Conservation (phyloP, 2,888 invertebrate genomes). For the Acrobasis consociella region DNA sequence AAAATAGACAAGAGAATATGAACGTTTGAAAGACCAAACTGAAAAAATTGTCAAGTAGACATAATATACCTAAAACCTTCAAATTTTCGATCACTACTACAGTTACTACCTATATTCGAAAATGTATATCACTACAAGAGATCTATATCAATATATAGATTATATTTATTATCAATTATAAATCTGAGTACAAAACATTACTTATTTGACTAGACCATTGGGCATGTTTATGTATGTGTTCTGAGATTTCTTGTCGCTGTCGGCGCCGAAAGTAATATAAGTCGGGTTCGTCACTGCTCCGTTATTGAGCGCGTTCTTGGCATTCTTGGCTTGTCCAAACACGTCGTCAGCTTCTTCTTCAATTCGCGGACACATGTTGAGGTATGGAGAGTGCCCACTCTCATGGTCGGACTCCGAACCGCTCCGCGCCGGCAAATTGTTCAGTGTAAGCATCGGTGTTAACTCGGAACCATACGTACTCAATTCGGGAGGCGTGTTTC, state of each 20-base stretch:
- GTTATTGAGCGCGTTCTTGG: constrained; percentile 58
- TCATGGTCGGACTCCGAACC: constrained; percentile 74
- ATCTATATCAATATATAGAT: constrained; percentile 14
- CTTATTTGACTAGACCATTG: constrained; percentile 77
- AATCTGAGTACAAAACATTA: constrained; percentile 43
- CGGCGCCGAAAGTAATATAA: constrained; percentile 64
- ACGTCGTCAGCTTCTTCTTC: constrained; percentile 73
- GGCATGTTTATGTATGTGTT: constrained; percentile 66
- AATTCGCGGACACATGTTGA: constrained; percentile 62
- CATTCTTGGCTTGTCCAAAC: constrained; percentile 62
- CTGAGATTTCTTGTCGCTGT: constrained; percentile 66
- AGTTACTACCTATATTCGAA: constrained; percentile 24
- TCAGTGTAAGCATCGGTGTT: constrained; percentile 80
- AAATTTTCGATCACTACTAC: constrained; percentile 1
- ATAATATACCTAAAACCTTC: constrained; percentile 2
- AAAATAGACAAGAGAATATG: neutral
- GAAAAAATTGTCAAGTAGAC: neutral
- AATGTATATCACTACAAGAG: constrained; percentile 14
- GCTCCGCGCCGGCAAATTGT: constrained; percentile 62
- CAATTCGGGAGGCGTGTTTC: constrained; percentile 1
- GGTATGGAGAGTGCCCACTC: constrained; percentile 56
- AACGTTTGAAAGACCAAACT: neutral
- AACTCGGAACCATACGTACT: constrained; percentile 63
- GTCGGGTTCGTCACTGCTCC: constrained; percentile 69
- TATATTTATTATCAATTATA: constrained; percentile 19